Base-by-base conservation (phyloP, 2,113 vertebrate species). In the Cyprinodon variegatus region DNA sequence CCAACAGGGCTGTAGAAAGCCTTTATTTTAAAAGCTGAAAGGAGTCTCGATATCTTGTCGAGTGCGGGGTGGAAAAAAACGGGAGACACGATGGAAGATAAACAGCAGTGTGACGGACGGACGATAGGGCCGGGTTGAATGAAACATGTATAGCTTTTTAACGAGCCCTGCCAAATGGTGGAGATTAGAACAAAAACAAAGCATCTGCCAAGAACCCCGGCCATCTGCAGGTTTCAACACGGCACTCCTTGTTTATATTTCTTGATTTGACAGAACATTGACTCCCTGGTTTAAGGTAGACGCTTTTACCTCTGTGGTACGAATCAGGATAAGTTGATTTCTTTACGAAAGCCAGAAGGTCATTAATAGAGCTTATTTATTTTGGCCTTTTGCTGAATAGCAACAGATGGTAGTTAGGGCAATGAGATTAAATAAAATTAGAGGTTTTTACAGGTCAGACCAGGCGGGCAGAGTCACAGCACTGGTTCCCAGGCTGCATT, bases 81-180 rank as follows among this genome's bases (percentile, higher is more conserved):
- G 53, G 11, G 41, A 9, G 41, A 41, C 9, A 3, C 46, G 43
- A 45, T 29, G 43, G 9, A n/a, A 65, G 22, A 60, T 60, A 17
- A 38, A 62, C 11, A 1, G 13, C 29, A 22, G 9, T 13, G 0
- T 62, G 61, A 15, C 43, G 22, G 62, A 41, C 11, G 39, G 62
- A 41, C 11, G 39, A 14, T 11, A 36, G n/a, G 8, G 41, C 48
- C n/a, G 43, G 45, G 20, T 4, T 40, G 48, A 13, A n/a, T 11
- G 45, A 14, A 53, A 60, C 17, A 57, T n/a, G 41, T 37, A 11
- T 1, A 75, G 7, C 60, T n/a, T 65, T 75, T 81, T 67, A 40
- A 17, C 8, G 10, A 62, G 5, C 17, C 0, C 3, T 68, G 59
- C n/a, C 15, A 68, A 53, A 4, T 4, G 14, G 11, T 38, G n/a